phyloP scores from a whole-genome alignment of 2,888 invertebrate species.

The Brachylomia viminalis region DNA sequence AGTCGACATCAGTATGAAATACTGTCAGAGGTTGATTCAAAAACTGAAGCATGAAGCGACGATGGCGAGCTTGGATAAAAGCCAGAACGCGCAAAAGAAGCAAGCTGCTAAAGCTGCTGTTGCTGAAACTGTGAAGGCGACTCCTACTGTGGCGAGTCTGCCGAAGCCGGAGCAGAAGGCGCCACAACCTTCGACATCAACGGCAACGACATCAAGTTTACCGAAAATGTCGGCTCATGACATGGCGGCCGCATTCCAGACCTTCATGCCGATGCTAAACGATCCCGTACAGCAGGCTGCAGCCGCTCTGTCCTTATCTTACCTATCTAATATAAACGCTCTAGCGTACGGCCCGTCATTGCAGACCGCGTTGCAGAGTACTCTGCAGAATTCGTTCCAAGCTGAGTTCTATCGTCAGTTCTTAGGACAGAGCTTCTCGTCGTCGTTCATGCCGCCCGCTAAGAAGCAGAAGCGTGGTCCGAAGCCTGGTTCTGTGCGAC shows the following conservation, averaged over 20 bases:
- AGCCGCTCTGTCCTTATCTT: conserved; percentile 82
- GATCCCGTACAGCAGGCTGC: conserved; percentile 83
- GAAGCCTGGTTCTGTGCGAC: conserved; percentile 69
- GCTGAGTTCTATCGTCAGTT: conserved; percentile 86
- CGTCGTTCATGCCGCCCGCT: conserved; percentile 80
- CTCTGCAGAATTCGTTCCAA: conserved; percentile 83
- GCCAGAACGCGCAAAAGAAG: conserved; percentile 82
- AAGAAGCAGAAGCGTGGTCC: conserved; percentile 86
- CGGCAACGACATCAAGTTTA: conserved; percentile 66
- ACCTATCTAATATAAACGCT: conserved; percentile 82
- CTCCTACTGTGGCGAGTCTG: conserved; percentile 56
- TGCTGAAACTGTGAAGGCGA: conserved; percentile 71
- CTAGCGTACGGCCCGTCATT: conserved; percentile 80
- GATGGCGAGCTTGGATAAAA: conserved; percentile 81
- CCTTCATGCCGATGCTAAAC: conserved; percentile 82
- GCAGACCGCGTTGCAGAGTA: conserved; percentile 79
- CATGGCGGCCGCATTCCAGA: conserved; percentile 84
- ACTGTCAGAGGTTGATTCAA: conserved; percentile 92
- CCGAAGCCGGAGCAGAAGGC: conserved; percentile 75
- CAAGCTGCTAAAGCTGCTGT: conserved; percentile 77
- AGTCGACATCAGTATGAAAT: conserved; percentile 93
- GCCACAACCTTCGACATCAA: conserved; percentile 56
- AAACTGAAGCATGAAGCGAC: conserved; percentile 90
- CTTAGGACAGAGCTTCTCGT: conserved; percentile 79
- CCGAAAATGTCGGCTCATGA: conserved; percentile 84